Evolutionary conservation across 2,888 invertebrate genomes (phyloP), one percentile per base, ranked within the genome.

Genomic region (Deilephila elpenor): DNA sequence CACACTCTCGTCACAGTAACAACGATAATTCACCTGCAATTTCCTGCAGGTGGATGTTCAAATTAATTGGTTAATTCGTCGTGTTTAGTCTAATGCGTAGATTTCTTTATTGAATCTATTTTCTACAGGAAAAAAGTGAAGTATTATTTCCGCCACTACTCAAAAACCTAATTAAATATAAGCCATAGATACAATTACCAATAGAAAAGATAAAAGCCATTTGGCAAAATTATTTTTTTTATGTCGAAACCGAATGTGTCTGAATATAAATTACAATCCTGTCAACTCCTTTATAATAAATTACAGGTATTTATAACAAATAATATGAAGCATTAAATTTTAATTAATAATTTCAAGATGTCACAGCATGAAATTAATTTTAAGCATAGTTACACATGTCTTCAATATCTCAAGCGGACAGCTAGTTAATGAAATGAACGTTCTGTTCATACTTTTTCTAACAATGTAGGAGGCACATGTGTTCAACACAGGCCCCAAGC

Each of bases 401-500:
- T 67, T 6, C 67, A 67, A 67, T 67, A 67, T 67, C 25, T 67
- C 67, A 67, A 25, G 14, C 67, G 5, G 67, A 67, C 67, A 67
- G 67, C 67, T 51, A 51, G 67, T 67, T 67, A 67, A 67, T 67
- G 67, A 67, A 67, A 25, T 51, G 67, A 67, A 25, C 25, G 67
- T 25, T 44, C 51, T 44, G 44, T 67, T 29, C 25, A 25, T 51
- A 25, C 51, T 67, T 67, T 67, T 67, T 51, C 53, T 71, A 53
- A 14, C 61, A 51, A 44, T 32, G 76, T 75, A 60, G 74, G 75
- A 75, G 67, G 64, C 80, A 82, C 83, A 83, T 84, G 79, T 80
- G 79, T 75, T 74, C 76, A 75, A 67, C 67, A 51, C 37, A 25
- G 51, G 67, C 51, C 17, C 67, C 17, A 44, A 51, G 67, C 67